Conservation (phyloP, 1,140 invertebrate genomes). For the Lethocerus indicus region DNA sequence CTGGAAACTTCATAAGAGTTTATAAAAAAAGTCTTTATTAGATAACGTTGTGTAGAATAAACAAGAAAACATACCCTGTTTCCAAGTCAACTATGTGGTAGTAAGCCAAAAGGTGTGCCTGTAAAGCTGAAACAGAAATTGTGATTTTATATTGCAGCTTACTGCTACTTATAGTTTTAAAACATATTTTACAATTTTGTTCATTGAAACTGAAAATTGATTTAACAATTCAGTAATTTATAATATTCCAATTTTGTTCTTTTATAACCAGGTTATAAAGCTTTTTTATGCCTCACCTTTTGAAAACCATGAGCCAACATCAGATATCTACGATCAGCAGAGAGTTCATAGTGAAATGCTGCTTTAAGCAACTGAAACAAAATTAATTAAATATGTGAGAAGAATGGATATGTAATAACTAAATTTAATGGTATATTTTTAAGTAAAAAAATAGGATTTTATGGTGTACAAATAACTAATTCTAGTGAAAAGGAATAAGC, state of each 20-base stretch:
- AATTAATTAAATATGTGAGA: neutral
- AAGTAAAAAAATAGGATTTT: neutral
- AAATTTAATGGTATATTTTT: neutral
- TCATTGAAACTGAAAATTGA: too few species aligned
- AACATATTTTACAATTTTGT: too few species aligned
- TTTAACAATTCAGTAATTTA: too few species aligned
- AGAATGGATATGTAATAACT: neutral
- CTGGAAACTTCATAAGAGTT: too few species aligned
- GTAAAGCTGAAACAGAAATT: constrained; percentile 27
- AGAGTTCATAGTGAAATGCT: constrained; percentile 30
- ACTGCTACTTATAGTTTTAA: too few species aligned
- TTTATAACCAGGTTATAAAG: too few species aligned
- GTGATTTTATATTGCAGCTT: too few species aligned
- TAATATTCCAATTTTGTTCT: too few species aligned
- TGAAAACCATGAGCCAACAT: constrained; percentile 29
- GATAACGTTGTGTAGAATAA: neutral
- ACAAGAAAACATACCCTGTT: constrained; percentile 17
- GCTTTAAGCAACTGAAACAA: constrained; percentile 20
- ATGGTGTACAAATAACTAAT: neutral
- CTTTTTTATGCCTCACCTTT: constrained; percentile 26
- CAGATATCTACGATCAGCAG: constrained; percentile 30
- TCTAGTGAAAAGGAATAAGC: neutral
- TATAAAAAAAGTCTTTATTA: neutral
- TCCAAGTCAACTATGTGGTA: constrained; percentile 24
- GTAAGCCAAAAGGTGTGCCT: constrained; percentile 23